Base-by-base conservation (phyloP, 2,888 invertebrate genomes). In the Parthenolecanium corni region DNA sequence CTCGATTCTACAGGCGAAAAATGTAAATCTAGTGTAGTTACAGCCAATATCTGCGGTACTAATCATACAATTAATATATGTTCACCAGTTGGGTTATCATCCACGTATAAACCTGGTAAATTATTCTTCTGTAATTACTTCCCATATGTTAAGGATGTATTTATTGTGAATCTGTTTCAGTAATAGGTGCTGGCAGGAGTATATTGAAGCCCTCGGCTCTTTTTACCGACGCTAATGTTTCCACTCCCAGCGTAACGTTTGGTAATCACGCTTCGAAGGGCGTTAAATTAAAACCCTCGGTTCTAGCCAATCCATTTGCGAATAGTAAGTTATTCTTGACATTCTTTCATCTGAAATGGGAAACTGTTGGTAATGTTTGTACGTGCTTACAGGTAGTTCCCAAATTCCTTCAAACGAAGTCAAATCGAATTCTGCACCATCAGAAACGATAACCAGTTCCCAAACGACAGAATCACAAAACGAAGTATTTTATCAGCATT, bases 271-370 rank as follows among this genome's bases (percentile, higher is more conserved):
- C 51, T 18, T 49, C 38, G 23, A 61, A 61, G 51, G 16, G 49
- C 38, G 61, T 61, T n/a, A 61, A 61, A 51, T 40, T 61, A 21
- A 61, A 61, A 51, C 61, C 61, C 14, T 61, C 61, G 21, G 61
- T 61, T 31, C 38, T 61, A 61, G 36, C 61, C 1, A 61, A 51
- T 51, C 61, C 61, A 20, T 61, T 61, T 40, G 40, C 49, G 18
- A 61, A 51, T 49, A 61, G 61, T 61, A 36, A 57, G 57, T 31
- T 6, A n/a, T 31, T 31, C 31, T 31, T 31, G 4, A 6, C 31
- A 31, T 31, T 31, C 4, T 31, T 31, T 31, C 9, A 6, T 31
- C 5, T 31, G 31, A 31, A 31, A n/a, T n/a, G n/a, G 31, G 9
- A 31, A 31, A 31, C 4, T 6, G 31, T 31, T 31, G 9, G 9